Conservation (phyloP, 1,140 invertebrate genomes). For the Nasonia longicornis region DNA sequence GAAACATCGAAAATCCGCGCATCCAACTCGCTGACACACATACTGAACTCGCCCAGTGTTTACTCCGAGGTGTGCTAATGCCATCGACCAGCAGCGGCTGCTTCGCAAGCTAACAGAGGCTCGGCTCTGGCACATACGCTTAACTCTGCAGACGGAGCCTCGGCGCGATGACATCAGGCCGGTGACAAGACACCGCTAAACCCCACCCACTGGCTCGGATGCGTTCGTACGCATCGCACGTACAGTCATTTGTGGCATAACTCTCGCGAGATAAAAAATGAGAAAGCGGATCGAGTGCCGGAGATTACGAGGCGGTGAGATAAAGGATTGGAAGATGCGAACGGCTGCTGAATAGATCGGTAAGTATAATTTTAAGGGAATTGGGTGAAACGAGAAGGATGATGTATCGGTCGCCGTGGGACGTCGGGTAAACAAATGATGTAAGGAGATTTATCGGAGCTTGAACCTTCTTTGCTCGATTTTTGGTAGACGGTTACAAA, state of each 20-base stretch:
- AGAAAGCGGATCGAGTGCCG: slow-evolving; percentile 25
- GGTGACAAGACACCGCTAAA: slow-evolving; percentile 23
- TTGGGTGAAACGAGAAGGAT: too few species aligned
- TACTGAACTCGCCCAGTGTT: background rate
- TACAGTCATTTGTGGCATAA: slow-evolving; percentile 25
- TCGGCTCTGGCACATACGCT: background rate
- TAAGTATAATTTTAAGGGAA: too few species aligned
- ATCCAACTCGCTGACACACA: background rate
- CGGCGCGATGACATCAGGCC: slow-evolving; percentile 10
- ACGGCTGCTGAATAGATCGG: background rate
- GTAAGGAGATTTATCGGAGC: background rate
- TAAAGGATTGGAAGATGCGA: background rate
- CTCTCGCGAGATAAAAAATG: slow-evolving; percentile 33
- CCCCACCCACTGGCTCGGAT: slow-evolving; percentile 14
- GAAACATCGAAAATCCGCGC: background rate
- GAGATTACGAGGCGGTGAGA: background rate
- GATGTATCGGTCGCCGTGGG: too few species aligned
- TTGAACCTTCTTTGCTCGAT: too few species aligned
- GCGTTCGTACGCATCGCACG: slow-evolving; percentile 34
- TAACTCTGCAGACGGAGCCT: too few species aligned
- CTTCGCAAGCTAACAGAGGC: slow-evolving; percentile 33
- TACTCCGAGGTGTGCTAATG: slow-evolving; percentile 9
- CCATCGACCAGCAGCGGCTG: background rate
- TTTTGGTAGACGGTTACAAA: too few species aligned
- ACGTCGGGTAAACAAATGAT: too few species aligned